Evolutionary conservation across 2,113 vertebrate species (phyloP).

Genomic region (Genyomyrus donnyi): DNA sequence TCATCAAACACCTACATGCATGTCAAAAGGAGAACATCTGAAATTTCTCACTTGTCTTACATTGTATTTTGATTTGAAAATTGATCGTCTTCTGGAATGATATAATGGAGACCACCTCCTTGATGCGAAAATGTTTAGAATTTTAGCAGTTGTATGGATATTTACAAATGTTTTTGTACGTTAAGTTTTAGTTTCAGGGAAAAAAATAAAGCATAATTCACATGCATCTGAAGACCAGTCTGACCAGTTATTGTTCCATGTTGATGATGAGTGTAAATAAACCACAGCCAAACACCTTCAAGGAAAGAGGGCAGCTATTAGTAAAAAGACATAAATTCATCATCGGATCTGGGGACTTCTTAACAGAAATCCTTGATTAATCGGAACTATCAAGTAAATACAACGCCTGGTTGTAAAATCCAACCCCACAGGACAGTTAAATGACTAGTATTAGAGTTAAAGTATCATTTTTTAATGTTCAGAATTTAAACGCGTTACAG

Average conservation of each 20-base stretch:
- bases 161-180: not conserved
- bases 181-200: not conserved
- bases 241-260: not conserved
- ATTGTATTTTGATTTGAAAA: not conserved
- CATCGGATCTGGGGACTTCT: not conserved
- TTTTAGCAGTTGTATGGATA: not conserved
- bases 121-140: not conserved
- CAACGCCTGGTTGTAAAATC: not conserved
- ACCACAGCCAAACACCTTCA: not conserved
- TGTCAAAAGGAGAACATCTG: not conserved
- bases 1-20: not conserved
- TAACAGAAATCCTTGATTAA: not conserved
- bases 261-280: not conserved
- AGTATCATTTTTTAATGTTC: not conserved
- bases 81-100: not conserved
- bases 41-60: not conserved
- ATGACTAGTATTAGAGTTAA: not conserved
- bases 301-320: not conserved
- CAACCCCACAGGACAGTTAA: not conserved
- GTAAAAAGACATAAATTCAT: not conserved
- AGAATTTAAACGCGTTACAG: not conserved
- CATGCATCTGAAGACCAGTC: not conserved
- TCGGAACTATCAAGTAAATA: not conserved
- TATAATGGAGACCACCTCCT: not conserved
- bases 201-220: not conserved